Base-by-base conservation (phyloP, 2,113 vertebrate genomes). In the Xenopus laevis region DNA sequence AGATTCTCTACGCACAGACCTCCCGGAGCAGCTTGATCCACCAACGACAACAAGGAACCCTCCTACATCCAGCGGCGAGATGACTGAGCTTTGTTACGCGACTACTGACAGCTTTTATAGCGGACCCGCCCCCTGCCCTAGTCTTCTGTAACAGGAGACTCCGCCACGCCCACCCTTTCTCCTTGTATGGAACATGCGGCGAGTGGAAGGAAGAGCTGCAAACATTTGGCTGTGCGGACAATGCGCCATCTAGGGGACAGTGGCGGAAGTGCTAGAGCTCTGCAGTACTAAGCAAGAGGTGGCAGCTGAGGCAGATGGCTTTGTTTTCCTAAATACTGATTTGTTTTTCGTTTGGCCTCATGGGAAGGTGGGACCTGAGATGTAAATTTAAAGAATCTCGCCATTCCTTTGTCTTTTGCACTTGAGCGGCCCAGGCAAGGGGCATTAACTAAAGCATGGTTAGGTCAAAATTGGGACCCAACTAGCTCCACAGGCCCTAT, bases 11-110 rank as follows among this genome's bases (percentile, higher is more conserved):
- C 23, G 1, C 23, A 27, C 23, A 27, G 2, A 27, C 23, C 1
- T 27, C 15, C 12, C 17, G 30, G 59, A 33, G 15, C 30, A 47
- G 62, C 72, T 74, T 27, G 12, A 40, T 68, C 72, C 65, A 40
- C 64, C 52, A 57, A n/a, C 13, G 15, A 58, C 17, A 13, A 3
- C 15, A 9, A 3, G 8, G 53, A 16, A 16, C 53, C 15, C 63
- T 62, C 66, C 69, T 80, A 68, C 79, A 79, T 80, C 81, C 83
- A 80, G 67, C 79, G 78, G 78, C 71, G 33, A 80, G 68, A 80
- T 47, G 79, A 83, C 87, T 88, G 73, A 69, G 89, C 89, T 89
- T 90, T 91, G 89, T 89, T 85, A 82, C 85, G 78, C 80, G 1
- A 74, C 78, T 72, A 76, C 79, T 64, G 73, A 23, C 65, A 6